Evolutionary conservation across 2,888 invertebrate species (phyloP).

Genomic region (Spilosoma lubricipeda): DNA sequence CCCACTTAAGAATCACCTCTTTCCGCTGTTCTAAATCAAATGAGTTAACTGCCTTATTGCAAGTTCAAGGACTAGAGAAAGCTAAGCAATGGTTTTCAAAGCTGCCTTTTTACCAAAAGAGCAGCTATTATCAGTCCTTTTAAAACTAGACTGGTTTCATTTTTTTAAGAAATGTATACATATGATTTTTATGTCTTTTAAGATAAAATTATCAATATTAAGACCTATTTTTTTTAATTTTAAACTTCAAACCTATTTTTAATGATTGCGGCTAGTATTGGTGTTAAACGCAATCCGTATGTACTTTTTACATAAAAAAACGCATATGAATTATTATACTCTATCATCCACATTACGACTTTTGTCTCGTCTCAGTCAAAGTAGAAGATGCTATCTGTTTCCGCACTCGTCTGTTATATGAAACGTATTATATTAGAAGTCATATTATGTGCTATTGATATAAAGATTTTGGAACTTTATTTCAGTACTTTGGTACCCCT

Average conservation of each 20-base stretch:
- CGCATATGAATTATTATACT: neutral
- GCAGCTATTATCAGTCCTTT: neutral
- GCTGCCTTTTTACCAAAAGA: neutral
- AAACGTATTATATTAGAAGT: neutral
- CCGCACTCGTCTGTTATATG: conserved; percentile 7
- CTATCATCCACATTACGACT: conserved; percentile 5
- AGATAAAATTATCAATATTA: too few relatives aligned
- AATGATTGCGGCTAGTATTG: neutral
- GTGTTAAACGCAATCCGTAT: neutral
- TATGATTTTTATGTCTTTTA: neutral
- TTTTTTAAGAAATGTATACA: too few relatives aligned
- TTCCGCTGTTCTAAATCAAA: too few relatives aligned
- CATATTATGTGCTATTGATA: neutral
- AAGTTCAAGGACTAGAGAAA: neutral
- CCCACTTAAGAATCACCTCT: too few relatives aligned
- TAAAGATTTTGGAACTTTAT: neutral
- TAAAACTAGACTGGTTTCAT: neutral
- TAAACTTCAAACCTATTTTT: too few relatives aligned
- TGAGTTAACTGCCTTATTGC: too few relatives aligned
- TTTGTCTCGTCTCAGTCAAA: conserved; percentile 11
- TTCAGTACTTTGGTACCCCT: neutral
- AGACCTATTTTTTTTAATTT: too few relatives aligned
- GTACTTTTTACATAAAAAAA: neutral
- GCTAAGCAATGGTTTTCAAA: neutral
- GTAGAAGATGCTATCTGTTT: conserved; percentile 20